These are phyloP conservation scores for Heliothis peltigera DNA, from an alignment of 2,888 invertebrate genomes.

Conservation along the genomic window DNA sequence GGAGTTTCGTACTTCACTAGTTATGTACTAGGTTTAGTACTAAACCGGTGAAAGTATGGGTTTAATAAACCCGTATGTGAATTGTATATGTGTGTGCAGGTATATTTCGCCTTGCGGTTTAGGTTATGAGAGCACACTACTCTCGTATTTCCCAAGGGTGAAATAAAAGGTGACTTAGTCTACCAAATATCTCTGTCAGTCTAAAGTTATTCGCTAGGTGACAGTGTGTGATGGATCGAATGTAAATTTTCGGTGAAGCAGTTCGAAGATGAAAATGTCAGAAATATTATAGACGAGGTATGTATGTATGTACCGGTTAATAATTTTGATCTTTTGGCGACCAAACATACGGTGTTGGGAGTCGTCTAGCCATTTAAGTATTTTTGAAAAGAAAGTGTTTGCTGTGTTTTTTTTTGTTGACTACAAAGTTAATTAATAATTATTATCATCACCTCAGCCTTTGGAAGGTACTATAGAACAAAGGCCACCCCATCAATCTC, in stretches of 20 bases:
- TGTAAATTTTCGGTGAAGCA: slow-evolving; percentile 30
- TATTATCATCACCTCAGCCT: no score
- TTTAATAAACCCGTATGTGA: slow-evolving; percentile 38
- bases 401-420: no score
- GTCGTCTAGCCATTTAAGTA: no score
- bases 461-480: no score
- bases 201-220: slow-evolving; percentile 2
- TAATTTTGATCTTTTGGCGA: not conserved
- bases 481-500: no score
- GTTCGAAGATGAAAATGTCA: slow-evolving; percentile 10
- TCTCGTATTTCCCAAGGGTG: slow-evolving; percentile 23
- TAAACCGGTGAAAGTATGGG: slow-evolving; percentile 36
- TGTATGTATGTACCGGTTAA: not conserved
- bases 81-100: slow-evolving; percentile 4
- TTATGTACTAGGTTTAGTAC: slow-evolving; percentile 47
- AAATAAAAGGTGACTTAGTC: not conserved
- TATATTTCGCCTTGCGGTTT: slow-evolving; percentile 15
- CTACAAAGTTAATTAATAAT: no score
- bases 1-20: slow-evolving; percentile 47
- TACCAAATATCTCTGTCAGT: not conserved
- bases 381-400: no score
- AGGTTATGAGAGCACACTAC: slow-evolving; percentile 5
- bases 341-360: no score
- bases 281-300: not conserved
- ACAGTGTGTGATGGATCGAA: slow-evolving; percentile 19